Conservation (phyloP, 2,888 invertebrate genomes). For the Aricia artaxerxes region DNA sequence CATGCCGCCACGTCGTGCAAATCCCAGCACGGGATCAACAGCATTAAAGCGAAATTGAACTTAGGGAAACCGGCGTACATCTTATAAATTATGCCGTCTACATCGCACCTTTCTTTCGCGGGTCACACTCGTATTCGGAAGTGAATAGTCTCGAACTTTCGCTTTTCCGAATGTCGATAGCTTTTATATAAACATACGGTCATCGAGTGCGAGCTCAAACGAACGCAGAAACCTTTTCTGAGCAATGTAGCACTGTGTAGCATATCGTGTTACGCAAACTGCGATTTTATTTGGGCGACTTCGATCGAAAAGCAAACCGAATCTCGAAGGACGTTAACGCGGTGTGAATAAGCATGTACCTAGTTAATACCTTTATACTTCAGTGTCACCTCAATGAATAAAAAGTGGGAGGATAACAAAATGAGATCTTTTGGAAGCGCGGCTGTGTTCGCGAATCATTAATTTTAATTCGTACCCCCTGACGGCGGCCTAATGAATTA, state of each 20-base stretch:
- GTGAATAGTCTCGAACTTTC: not conserved
- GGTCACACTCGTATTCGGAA: not conserved
- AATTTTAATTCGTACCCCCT: slow-evolving; percentile 79
- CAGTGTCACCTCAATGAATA: slow-evolving; percentile 65
- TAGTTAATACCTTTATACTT: slow-evolving; percentile 55
- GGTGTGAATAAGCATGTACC: slow-evolving; percentile 4
- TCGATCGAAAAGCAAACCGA: not conserved
- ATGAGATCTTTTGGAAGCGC: slow-evolving; percentile 65
- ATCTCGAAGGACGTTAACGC: not conserved
- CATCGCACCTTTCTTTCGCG: slow-evolving; percentile 22
- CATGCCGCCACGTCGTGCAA: slow-evolving; percentile 75
- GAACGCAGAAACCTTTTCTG: not conserved
- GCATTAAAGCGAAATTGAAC: slow-evolving; percentile 75
- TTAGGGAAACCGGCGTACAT: slow-evolving; percentile 51
- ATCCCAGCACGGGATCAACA: slow-evolving; percentile 75
- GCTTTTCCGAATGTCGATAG: not conserved
- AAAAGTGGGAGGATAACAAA: slow-evolving; percentile 73
- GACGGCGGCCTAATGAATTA: slow-evolving; percentile 78
- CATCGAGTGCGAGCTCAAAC: slow-evolving; percentile 26
- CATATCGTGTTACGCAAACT: slow-evolving; percentile 1
- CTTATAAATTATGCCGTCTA: slow-evolving; percentile 39
- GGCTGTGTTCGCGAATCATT: slow-evolving; percentile 75
- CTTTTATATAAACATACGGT: slow-evolving; percentile 9
- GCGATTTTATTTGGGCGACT: not conserved
- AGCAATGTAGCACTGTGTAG: not conserved